These are phyloP conservation scores for Cephus rjabovi DNA, from an alignment of 2,888 invertebrate genomes.

Conservation along the genomic window DNA sequence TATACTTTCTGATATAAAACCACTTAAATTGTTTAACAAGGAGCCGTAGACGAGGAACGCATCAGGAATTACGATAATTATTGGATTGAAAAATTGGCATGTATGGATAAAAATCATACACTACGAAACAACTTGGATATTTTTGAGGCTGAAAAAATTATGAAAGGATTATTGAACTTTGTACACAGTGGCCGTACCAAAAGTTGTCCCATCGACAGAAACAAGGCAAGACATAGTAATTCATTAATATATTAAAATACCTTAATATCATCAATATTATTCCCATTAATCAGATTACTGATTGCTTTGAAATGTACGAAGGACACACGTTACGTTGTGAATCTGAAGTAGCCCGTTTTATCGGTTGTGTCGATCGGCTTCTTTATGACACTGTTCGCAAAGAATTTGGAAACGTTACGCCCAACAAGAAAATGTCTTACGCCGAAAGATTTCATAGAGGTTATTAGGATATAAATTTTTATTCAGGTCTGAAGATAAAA, in stretches of 20 bases:
- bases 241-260: background rate
- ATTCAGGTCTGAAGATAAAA: background rate
- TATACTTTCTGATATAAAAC: background rate
- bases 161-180: constrained; percentile 33
- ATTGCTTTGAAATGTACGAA: constrained; percentile 34
- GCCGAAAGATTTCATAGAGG: constrained; percentile 37
- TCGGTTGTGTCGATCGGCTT: constrained; percentile 42
- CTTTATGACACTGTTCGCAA: constrained; percentile 31
- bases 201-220: constrained; percentile 30
- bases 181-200: constrained; percentile 16
- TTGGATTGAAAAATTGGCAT: constrained; percentile 46
- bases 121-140: constrained; percentile 36
- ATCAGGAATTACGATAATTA: constrained; percentile 43
- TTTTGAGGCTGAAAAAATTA: constrained; percentile 34
- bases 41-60: constrained; percentile 36
- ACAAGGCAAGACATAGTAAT: constrained; percentile 24
- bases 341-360: constrained; percentile 35
- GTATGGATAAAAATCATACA: constrained; percentile 44
- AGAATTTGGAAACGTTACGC: constrained; percentile 2
- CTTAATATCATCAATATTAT: background rate
- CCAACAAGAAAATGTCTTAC: constrained; percentile 35
- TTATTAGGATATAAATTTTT: constrained; percentile 10
- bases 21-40: constrained; percentile 18
- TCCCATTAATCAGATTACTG: constrained; percentile 34
- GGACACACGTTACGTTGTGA: constrained; percentile 36